phyloP scores from a whole-genome alignment of 1,140 invertebrate species.

The Zaprionus taronus region DNA sequence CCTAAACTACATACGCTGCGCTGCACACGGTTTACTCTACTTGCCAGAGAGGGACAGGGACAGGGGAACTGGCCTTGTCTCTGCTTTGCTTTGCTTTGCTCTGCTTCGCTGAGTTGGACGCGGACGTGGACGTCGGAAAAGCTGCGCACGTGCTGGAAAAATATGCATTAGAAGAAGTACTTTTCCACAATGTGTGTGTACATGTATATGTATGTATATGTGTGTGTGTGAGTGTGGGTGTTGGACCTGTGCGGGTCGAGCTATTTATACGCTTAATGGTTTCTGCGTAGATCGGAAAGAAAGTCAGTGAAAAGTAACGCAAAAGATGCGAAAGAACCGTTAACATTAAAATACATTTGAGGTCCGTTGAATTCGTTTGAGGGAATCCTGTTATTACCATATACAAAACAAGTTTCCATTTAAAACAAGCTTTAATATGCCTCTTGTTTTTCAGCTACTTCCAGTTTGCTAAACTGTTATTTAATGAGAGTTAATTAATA shows the following conservation, averaged over 20 bases:
- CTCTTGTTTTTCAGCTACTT: slow-evolving; percentile 12
- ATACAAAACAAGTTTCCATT: slow-evolving; percentile 20
- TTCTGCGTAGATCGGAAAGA: slow-evolving; percentile 48
- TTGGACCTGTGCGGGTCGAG: slow-evolving; percentile 34
- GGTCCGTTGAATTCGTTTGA: neutral
- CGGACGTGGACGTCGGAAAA: slow-evolving; percentile 65
- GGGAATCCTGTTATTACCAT: slow-evolving; percentile 21
- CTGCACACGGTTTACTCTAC: slow-evolving; percentile 46
- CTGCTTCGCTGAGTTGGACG: slow-evolving; percentile 45
- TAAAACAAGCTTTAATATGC: slow-evolving; percentile 15
- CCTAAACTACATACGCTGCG: slow-evolving; percentile 41
- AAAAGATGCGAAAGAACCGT: slow-evolving; percentile 32
- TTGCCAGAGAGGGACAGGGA: neutral
- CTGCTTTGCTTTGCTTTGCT: slow-evolving; percentile 36
- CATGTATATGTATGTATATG: neutral
- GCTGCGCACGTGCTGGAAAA: slow-evolving; percentile 82
- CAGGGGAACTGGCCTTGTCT: slow-evolving; percentile 28
- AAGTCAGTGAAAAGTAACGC: slow-evolving; percentile 25
- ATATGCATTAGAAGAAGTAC: slow-evolving; percentile 61
- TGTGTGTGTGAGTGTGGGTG: slow-evolving; percentile 20
- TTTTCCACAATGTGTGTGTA: slow-evolving; percentile 23
- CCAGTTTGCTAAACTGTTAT: slow-evolving; percentile 1
- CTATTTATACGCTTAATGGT: slow-evolving; percentile 48
- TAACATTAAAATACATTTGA: slow-evolving; percentile 21
- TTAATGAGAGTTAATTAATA: slow-evolving; percentile 22